A percentile compares a stretch with the other conserved stretches of the same genome.
phyloP scores from a whole-genome alignment of 2,888 invertebrate genomes.

The Scelioninae gen. 2 region DNA sequence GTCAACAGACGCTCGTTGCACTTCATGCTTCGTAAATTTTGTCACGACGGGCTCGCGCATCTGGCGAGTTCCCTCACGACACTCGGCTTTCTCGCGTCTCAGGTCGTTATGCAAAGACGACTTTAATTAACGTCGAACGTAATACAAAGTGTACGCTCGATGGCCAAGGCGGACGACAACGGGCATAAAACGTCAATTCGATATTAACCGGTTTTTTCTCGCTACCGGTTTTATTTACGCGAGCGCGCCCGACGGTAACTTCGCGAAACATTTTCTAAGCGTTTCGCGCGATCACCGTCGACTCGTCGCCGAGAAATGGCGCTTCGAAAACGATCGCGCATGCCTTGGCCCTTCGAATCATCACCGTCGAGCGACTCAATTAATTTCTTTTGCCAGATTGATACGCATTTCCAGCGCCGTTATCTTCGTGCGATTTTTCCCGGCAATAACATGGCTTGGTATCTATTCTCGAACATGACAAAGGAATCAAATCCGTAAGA shows the following conservation, averaged over 20 bases:
- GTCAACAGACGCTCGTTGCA: constrained; percentile 59
- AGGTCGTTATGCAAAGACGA: constrained; percentile 62
- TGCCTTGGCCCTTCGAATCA: no score
- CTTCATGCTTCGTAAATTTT: constrained; percentile 60
- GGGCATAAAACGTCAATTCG: constrained; percentile 38
- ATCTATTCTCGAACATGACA: constrained; percentile 38
- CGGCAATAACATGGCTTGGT: constrained; percentile 12
- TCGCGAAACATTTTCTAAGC: no score
- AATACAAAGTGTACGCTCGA: constrained; percentile 52
- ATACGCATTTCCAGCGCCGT: no score
- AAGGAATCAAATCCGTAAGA: constrained; percentile 53
- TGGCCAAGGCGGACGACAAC: constrained; percentile 30
- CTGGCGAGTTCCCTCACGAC: constrained; percentile 59
- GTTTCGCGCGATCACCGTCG: no score
- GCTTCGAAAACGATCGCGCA: no score
- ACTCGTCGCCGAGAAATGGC: no score
- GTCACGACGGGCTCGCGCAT: constrained; percentile 51
- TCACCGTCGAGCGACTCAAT: no score
- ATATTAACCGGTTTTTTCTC: constrained; percentile 27
- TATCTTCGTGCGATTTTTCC: constrained; percentile 6
- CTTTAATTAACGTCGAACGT: constrained; percentile 62
- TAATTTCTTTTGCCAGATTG: no score
- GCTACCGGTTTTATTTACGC: constrained; percentile 15
- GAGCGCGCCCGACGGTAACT: no score
- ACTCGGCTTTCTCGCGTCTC: constrained; percentile 48